Conservation (phyloP, 2,888 invertebrate genomes). For the Spodoptera picta region DNA sequence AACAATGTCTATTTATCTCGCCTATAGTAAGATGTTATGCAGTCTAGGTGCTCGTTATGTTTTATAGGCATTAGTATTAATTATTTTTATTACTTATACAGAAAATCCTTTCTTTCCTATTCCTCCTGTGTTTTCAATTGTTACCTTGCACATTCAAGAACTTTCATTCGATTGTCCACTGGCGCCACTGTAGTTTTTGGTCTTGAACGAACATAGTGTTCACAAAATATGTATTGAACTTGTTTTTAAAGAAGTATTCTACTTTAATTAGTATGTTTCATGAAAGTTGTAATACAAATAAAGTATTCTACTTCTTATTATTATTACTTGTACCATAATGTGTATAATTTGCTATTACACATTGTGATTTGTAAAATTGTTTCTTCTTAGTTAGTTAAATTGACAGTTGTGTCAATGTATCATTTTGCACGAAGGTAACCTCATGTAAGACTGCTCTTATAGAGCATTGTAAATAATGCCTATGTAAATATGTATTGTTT, state of each 20-base stretch:
- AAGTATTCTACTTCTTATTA: no score
- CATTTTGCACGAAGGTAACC: constrained; percentile 45
- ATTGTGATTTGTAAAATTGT: constrained; percentile 11
- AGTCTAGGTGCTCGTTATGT: constrained; percentile 35
- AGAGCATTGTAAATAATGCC: constrained; percentile 66
- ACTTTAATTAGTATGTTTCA: no score
- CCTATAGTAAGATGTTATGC: constrained; percentile 25
- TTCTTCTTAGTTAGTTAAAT: constrained; percentile 38
- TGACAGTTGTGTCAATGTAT: constrained; percentile 36
- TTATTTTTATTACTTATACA: background rate
- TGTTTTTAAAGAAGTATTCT: no score
- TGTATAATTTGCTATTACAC: constrained; percentile 11
- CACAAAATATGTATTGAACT: no score
- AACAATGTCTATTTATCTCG: no score
- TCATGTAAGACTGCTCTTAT: constrained; percentile 64
- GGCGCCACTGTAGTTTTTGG: background rate
- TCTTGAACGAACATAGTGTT: no score
- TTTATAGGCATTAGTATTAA: constrained; percentile 19
- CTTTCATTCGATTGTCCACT: no score
- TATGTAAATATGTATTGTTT: constrained; percentile 46
- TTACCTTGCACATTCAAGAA: no score
- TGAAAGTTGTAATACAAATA: no score
- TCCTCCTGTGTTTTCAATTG: no score
- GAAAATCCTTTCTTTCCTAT: no score
- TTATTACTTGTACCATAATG: no score